Evolutionary conservation across 2,113 vertebrate species (phyloP), one percentile per base, ranked within the genome.

Genomic region (Gallinago media): DNA sequence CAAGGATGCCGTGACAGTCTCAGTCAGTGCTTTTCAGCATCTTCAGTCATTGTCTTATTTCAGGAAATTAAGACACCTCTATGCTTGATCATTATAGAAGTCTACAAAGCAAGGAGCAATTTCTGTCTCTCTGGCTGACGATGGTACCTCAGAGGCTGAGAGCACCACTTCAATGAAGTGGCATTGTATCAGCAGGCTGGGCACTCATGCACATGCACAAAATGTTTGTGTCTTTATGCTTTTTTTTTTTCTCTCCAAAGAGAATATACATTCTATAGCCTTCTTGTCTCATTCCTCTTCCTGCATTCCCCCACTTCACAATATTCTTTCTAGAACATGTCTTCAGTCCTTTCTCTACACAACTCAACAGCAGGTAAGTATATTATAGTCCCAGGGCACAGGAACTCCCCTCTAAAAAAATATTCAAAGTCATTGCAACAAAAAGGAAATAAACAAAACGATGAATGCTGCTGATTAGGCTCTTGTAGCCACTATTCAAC

Each of bases 111-210:
- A 86, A 80, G 85, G 58, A 83, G 63, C 36, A 68, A 61, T 91
- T 96, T 86, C 54, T 49, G 68, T 71, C 72, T 83, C 74, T 75
- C 71, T 93, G 85, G 82, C 79, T 91, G 85, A 59, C 0, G 1
- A 78, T 67, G 70, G 83, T 63, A 50, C 76, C 68, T 88, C 79
- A 47, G 19, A 42, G 86, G 83, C 89, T 94, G 68, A 96, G 92
- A 92, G 92, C 62, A 86, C 55, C 79, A 89, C 94, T 94, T 92
- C 83, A 95, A 6, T 95, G 88, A 78, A 96, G 95, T 95, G 88
- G 62, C 82, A 83, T 74, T 90, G 85, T 92, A 62, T 79, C 74
- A 65, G 71, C 0, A 2, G 93, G 87, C 77, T 0, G 0, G 58
- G 75, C 71, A 85, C 85, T 86, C 29, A 1, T 49, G 58, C 71